Conservation (phyloP, 2,113 vertebrate genomes). For the Podarcis cretensis region DNA sequence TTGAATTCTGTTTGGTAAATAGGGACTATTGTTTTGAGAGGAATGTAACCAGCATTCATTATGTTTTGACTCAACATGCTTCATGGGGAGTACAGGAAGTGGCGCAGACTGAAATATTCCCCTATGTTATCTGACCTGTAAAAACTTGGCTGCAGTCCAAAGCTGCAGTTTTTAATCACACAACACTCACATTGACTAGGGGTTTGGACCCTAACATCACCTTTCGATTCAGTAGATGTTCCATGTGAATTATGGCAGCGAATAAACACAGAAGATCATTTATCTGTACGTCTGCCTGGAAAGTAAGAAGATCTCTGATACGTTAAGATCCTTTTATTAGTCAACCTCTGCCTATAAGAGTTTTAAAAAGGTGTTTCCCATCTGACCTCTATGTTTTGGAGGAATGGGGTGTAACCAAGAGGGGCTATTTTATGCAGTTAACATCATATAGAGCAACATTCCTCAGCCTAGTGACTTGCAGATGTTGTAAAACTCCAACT, state of each 20-base stretch:
- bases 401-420: too few relatives aligned
- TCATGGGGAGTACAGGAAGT: slow-evolving; percentile 74
- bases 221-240: neutral
- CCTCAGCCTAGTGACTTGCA: too few relatives aligned
- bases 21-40: slow-evolving; percentile 67
- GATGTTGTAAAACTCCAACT: too few relatives aligned
- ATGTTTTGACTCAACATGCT: slow-evolving; percentile 69
- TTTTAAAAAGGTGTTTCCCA: neutral
- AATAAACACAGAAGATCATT: neutral
- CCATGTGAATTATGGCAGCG: neutral
- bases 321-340: neutral
- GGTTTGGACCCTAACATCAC: slow-evolving; percentile 13
- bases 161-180: slow-evolving; percentile 55
- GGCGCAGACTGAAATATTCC: slow-evolving; percentile 77
- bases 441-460: too few relatives aligned
- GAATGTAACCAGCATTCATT: slow-evolving; percentile 71
- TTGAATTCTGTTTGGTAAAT: slow-evolving; percentile 67
- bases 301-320: neutral
- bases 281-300: neutral
- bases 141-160: slow-evolving; percentile 71
- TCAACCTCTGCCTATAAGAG: neutral
- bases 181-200: slow-evolving; percentile 63
- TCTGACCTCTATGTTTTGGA: neutral
- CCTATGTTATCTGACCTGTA: slow-evolving; percentile 76
- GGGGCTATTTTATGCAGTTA: neutral